Evolutionary conservation across 1,140 invertebrate genomes (phyloP).

Genomic region (Calliopsis andreniformis): DNA sequence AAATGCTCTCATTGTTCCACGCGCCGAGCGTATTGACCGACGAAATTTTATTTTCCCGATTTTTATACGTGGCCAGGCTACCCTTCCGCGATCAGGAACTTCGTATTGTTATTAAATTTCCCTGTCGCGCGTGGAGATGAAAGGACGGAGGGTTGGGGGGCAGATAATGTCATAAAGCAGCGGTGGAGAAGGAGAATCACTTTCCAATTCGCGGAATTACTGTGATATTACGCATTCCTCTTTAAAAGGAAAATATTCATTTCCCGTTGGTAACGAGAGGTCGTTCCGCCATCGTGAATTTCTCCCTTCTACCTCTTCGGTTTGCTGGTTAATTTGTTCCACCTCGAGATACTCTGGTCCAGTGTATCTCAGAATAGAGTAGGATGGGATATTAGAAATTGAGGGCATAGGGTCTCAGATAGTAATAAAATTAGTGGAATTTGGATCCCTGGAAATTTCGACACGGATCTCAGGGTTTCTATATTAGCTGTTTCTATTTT

Average conservation of each 20-base stretch:
- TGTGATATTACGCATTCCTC: constrained; percentile 13
- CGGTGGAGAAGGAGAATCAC: constrained; percentile 1
- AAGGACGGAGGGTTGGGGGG: not conserved
- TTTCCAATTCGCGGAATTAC: constrained; percentile 16
- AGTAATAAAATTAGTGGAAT: too few species aligned
- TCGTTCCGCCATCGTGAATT: not conserved
- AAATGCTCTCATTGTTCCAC: not conserved
- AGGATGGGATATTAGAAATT: too few species aligned
- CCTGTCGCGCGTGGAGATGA: not conserved
- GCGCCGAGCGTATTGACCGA: constrained; percentile 4
- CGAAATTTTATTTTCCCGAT: constrained; percentile 9
- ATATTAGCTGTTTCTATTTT: too few species aligned
- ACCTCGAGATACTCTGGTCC: too few species aligned
- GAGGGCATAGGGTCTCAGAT: too few species aligned
- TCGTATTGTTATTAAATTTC: constrained; percentile 21
- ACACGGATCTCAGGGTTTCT: too few species aligned
- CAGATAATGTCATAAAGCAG: constrained; percentile 10
- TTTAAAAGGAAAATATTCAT: constrained; percentile 5
- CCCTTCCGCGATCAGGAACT: not conserved
- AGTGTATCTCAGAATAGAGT: too few species aligned
- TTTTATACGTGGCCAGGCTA: not conserved
- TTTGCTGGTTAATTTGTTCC: too few species aligned
- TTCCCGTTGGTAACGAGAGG: not conserved
- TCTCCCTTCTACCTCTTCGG: too few species aligned
- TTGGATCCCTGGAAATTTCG: too few species aligned